phyloP scores from a whole-genome alignment of 2,888 invertebrate species.

The Xanthia togata region DNA sequence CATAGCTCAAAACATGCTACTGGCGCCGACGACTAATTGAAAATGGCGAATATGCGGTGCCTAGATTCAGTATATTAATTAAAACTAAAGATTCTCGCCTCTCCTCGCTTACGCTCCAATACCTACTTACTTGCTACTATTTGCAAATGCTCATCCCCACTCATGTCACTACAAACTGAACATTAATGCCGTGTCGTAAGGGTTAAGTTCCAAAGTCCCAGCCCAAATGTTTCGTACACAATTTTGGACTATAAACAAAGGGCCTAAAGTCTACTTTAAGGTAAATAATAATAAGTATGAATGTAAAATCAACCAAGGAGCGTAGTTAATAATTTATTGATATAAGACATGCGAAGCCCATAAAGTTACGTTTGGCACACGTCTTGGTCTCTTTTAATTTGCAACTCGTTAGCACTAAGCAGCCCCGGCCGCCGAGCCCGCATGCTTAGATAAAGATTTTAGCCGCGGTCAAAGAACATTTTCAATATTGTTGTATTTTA shows the following conservation, averaged over 20 bases:
- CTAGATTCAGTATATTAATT: conserved; percentile 88
- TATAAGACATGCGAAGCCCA: conserved; percentile 90
- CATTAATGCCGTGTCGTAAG: conserved; percentile 81
- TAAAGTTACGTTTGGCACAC: conserved; percentile 90
- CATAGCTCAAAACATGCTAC: conserved; percentile 87
- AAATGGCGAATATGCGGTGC: conserved; percentile 83
- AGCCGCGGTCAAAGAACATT: conserved; percentile 73
- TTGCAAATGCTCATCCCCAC: conserved; percentile 73
- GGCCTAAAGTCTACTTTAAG: conserved; percentile 82
- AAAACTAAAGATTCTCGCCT: conserved; percentile 88
- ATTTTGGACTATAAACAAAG: conserved; percentile 81
- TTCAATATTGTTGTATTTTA: conserved; percentile 75
- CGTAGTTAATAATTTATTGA: conserved; percentile 90
- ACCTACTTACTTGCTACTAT: conserved; percentile 80
- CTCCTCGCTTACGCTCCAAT: conserved; percentile 83
- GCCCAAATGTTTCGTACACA: conserved; percentile 65
- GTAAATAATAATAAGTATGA: conserved; percentile 80
- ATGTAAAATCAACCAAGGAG: conserved; percentile 89
- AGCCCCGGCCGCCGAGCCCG: conserved; percentile 70
- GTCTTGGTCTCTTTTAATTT: conserved; percentile 89
- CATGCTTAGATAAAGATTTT: conserved; percentile 85
- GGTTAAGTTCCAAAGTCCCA: conserved; percentile 81
- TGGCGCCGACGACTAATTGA: conserved; percentile 85
- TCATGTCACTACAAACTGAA: conserved; percentile 82
- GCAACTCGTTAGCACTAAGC: conserved; percentile 88